Conservation (phyloP, 2,113 vertebrate genomes). For the Dunckerocampus dactyliophorus region DNA sequence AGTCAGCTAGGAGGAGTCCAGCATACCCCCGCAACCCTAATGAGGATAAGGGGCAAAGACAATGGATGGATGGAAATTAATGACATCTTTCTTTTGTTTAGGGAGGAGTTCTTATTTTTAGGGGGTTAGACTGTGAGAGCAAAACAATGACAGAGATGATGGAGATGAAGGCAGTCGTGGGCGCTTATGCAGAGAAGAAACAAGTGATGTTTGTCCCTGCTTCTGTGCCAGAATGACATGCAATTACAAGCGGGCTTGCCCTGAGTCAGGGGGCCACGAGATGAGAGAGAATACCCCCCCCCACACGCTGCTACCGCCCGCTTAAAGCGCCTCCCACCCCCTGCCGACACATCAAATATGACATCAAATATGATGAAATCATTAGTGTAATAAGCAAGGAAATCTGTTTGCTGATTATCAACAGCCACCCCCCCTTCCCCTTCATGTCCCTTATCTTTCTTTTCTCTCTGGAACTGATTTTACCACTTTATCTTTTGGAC, state of each 20-base stretch:
- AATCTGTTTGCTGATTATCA: conserved; percentile 98
- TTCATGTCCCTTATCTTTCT: conserved; percentile 41
- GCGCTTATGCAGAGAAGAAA: conserved; percentile 10
- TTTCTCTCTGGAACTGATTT: conserved; percentile 71
- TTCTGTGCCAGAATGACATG: conserved; percentile 83
- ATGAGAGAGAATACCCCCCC: conserved; percentile 74
- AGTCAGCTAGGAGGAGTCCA: too few relatives aligned
- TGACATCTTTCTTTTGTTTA: conserved; percentile 99
- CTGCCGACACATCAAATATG: conserved; percentile 88
- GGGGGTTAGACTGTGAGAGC: conserved; percentile 11
- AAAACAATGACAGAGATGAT: conserved; percentile 34
- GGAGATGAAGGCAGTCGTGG: conserved; percentile 16
- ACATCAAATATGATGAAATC: conserved; percentile 96
- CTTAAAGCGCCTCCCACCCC: conserved; percentile 32
- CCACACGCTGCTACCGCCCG: conserved; percentile 24
- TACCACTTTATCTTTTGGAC: conserved; percentile 80
- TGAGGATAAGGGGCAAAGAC: too few relatives aligned
- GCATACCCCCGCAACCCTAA: too few relatives aligned
- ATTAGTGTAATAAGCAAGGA: conserved; percentile 99
- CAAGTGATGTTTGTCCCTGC: conserved; percentile 61
- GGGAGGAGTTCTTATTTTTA: conserved; percentile 52
- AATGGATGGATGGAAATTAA: too few relatives aligned
- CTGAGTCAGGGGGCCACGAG: conserved; percentile 82
- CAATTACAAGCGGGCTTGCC: conserved; percentile 89
- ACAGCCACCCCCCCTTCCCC: conserved; percentile 72